phyloP scores from a whole-genome alignment of 1,140 invertebrate species.

The Anastrepha obliqua region DNA sequence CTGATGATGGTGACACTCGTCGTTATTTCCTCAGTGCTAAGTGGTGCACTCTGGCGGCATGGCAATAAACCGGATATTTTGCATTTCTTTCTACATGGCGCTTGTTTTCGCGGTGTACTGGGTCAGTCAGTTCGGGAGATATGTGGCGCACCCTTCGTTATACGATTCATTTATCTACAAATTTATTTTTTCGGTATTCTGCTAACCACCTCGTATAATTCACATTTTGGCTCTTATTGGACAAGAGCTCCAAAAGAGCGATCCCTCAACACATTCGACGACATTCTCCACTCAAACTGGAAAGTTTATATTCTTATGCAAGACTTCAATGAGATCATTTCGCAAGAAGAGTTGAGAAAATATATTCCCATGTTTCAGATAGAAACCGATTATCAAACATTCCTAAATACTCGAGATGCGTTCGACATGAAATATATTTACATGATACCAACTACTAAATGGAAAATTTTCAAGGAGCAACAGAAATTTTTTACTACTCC shows the following conservation, averaged over 20 bases:
- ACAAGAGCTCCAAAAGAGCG: slow-evolving; percentile 64
- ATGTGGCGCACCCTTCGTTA: slow-evolving; percentile 58
- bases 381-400: slow-evolving; percentile 61
- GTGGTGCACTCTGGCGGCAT: slow-evolving; percentile 59
- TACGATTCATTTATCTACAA: slow-evolving; percentile 66
- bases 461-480: slow-evolving; percentile 65
- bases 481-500: slow-evolving; percentile 66
- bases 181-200: slow-evolving; percentile 68
- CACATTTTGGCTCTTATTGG: slow-evolving; percentile 68
- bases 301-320: slow-evolving; percentile 63
- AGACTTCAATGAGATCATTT: slow-evolving; percentile 65
- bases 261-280: slow-evolving; percentile 62
- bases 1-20: slow-evolving; percentile 56
- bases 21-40: slow-evolving; percentile 52
- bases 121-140: slow-evolving; percentile 68
- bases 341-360: slow-evolving; percentile 61
- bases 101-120: slow-evolving; percentile 64
- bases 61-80: slow-evolving; percentile 60
- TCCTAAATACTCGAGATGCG: slow-evolving; percentile 61
- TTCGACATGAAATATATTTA: slow-evolving; percentile 65
- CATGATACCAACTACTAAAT: slow-evolving; percentile 63
- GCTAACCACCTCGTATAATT: slow-evolving; percentile 68
- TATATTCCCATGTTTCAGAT: slow-evolving; percentile 65
- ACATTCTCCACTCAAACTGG: slow-evolving; percentile 62
- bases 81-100: slow-evolving; percentile 66